Base-by-base conservation (phyloP, 2,113 vertebrate species). In the Notothenia coriiceps region DNA sequence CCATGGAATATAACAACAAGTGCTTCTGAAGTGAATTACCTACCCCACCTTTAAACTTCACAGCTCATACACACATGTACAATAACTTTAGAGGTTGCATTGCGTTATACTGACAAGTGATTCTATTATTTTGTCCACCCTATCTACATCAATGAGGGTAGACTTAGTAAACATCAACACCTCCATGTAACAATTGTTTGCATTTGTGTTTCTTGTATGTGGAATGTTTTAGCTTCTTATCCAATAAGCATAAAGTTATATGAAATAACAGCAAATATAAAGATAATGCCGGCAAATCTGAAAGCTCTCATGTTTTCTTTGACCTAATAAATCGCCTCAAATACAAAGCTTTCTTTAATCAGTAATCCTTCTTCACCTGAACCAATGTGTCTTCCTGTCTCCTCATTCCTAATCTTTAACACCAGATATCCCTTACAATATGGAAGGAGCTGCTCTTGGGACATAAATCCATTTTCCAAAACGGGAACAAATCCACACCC, bases 401-500 rank as follows among this genome's bases (percentile, higher is more conserved):
- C 44, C 46, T 66, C 10, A 12, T 51, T 18, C 47, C 14, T 17
- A 29, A 11, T 29, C 29, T 51, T 51, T 29, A 47, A 22, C 43
- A 46, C 35, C n/a, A 9, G 40, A 51, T 54, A 4, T 18, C 10
- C 51, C 14, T 54, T 56, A 55, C 55, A 52, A 1, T 15, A 55
- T 20, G 51, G 52, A 80, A 52, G 20, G 5, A 66, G 6, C 56
- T 49, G 14, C 22, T 49, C 4, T 35, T 29, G 18, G 49, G 65
- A 40, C 50, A 71, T 50, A 2, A 68, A 70, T 72, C 67, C n/a
- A 20, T 79, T 78, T 73, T 73, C 15, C 54, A n/a, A 71, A 74
- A 22, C 20, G 10, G 35, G 29, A 69, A 74, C 60, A 85, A 74
- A 70, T 40, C 54, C 22, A n/a, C 6, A 40, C 17, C 11, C 9